Percentiles rank a stretch among this genome's conserved stretches.
These are phyloP conservation scores for Zaprionus camerounensis DNA, from an alignment of 1,140 invertebrate species.

Conservation along the genomic window DNA sequence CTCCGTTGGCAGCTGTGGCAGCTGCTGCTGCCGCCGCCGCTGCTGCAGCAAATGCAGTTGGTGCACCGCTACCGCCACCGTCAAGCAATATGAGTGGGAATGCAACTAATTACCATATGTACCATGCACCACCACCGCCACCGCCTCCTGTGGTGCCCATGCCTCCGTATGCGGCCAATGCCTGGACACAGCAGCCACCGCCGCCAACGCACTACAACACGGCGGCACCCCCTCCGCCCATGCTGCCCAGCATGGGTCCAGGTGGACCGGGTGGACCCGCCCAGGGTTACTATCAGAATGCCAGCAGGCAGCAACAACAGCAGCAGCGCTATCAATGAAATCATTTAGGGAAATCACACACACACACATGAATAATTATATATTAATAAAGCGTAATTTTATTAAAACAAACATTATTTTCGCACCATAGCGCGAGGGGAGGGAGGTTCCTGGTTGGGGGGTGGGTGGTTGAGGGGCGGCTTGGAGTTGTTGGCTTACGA, in stretches of 20 bases:
- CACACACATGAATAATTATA: constrained; percentile 32
- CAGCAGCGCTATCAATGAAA: constrained; percentile 62
- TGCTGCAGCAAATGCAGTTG: constrained; percentile 11
- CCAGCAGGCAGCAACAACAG: constrained; percentile 46
- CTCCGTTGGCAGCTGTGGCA: constrained; percentile 31
- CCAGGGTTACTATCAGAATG: constrained; percentile 55
- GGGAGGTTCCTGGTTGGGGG: not conserved
- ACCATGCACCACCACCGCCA: constrained; percentile 73
- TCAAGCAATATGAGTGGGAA: constrained; percentile 28
- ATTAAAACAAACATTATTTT: constrained; percentile 61
- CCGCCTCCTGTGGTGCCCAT: constrained; percentile 65
- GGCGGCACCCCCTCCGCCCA: constrained; percentile 56
- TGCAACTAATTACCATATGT: constrained; percentile 54
- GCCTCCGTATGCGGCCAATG: constrained; percentile 51
- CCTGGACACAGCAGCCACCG: constrained; percentile 54
- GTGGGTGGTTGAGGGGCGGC: not conserved
- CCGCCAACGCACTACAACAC: constrained; percentile 62
- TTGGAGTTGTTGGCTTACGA: constrained; percentile 2
- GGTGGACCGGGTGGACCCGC: constrained; percentile 28
- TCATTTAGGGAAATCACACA: constrained; percentile 4
- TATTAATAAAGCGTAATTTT: constrained; percentile 79
- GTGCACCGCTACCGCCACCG: constrained; percentile 39
- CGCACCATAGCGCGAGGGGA: constrained; percentile 31
- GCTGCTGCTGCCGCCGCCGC: constrained; percentile 15
- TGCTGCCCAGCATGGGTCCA: constrained; percentile 55